These are phyloP conservation scores for Drosophila austrosaltans DNA, from an alignment of 2,888 invertebrate genomes.

Conservation along the genomic window DNA sequence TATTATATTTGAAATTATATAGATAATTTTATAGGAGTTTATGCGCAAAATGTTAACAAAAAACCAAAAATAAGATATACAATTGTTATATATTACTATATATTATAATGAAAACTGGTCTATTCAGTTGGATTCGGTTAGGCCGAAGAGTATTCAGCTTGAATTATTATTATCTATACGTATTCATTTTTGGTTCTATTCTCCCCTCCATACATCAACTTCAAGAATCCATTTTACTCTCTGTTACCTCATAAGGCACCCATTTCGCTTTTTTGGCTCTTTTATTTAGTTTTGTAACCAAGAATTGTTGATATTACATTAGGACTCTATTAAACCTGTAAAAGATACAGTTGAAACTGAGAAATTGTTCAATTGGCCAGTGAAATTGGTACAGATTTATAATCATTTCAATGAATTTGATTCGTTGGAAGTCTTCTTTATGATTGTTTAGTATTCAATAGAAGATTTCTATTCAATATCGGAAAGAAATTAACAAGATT, in stretches of 20 bases:
- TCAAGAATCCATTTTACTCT: constrained; percentile 14
- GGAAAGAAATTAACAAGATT: too few species aligned
- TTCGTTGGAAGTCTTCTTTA: too few species aligned
- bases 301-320: neutral
- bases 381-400: too few species aligned
- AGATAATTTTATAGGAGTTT: constrained; percentile 60
- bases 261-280: neutral
- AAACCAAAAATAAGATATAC: constrained; percentile 26
- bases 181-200: neutral
- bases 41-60: constrained; percentile 43
- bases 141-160: constrained; percentile 11
- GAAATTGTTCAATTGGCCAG: too few species aligned
- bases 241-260: neutral
- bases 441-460: too few species aligned
- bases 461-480: too few species aligned
- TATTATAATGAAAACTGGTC: constrained; percentile 27
- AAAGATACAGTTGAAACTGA: too few species aligned
- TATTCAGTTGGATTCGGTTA: constrained; percentile 28
- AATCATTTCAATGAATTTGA: too few species aligned
- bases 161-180: constrained; percentile 4
- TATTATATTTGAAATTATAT: constrained; percentile 31
- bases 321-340: too few species aligned
- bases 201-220: constrained; percentile 27
- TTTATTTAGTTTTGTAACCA: neutral
- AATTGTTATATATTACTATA: constrained; percentile 33